Conservation (phyloP, 2,888 invertebrate genomes). For the Tenthredo livida region DNA sequence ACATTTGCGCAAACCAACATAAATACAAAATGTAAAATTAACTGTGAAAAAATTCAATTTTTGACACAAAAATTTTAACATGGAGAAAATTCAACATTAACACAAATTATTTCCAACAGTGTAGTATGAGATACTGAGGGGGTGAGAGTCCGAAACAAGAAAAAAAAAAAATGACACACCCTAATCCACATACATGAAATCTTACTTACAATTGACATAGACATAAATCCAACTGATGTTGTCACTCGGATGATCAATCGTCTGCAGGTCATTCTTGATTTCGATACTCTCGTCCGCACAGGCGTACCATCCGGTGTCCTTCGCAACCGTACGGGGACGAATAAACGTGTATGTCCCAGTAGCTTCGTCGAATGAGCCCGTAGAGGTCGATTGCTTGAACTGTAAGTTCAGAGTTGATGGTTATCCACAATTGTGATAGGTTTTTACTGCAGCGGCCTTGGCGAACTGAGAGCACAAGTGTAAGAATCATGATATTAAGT, state of each 20-base stretch:
- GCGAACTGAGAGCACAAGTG: neutral
- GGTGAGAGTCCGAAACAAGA: no score
- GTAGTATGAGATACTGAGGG: no score
- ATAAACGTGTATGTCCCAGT: slow-evolving; percentile 5
- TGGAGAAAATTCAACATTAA: no score
- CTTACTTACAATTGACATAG: slow-evolving; percentile 70
- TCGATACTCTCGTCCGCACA: slow-evolving; percentile 64
- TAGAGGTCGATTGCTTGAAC: neutral
- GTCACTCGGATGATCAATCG: slow-evolving; percentile 56
- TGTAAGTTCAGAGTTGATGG: neutral
- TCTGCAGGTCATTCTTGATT: slow-evolving; percentile 54
- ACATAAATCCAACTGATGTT: slow-evolving; percentile 70
- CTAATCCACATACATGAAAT: neutral
- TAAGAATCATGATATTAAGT: neutral
- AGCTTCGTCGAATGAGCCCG: neutral
- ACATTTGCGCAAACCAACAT: no score
- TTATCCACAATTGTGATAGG: neutral
- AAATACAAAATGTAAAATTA: no score
- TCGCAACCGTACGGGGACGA: slow-evolving; percentile 61
- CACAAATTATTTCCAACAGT: no score
- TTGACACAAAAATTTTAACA: no score
- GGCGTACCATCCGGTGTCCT: slow-evolving; percentile 75
- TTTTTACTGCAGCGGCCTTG: neutral
- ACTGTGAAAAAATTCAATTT: no score
- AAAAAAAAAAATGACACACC: no score